Base-by-base conservation (phyloP, 2,888 invertebrate species). In the Sthenelais limicola region DNA sequence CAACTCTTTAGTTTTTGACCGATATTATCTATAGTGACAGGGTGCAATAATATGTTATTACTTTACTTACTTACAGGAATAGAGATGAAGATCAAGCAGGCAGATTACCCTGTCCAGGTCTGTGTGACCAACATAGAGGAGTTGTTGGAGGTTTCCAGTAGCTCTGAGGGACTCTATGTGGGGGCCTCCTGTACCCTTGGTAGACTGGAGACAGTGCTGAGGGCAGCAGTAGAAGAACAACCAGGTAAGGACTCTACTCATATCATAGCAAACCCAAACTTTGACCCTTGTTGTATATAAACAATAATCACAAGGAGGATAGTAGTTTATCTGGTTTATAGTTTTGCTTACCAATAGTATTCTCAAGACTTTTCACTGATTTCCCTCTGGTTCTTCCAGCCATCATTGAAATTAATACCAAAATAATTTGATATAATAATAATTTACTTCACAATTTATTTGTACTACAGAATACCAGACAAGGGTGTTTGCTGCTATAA, bases 71-170 rank as follows among this genome's bases (percentile, higher is more conserved):
- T 77, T 81, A 49, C 81, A 90, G 92, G 92, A 0, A 92, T 98
- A n/a, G 97, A 98, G 89, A 91, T 93, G 9, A 97, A 96, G 88
- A 94, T 96, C 83, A 95, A 95, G 85, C 92, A 93, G 78, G 91
- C 91, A 82, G 83, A 91, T 0, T 96, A 96, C 87, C 94, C 95
- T 0, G 90, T 94, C 7, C 89, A 96, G 70, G 91, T 97, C 66
- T 92, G 92, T 81, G 93, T 96, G 0, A 90, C 89, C 18, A 89
- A 83, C 74, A 80, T 97, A 33, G 82, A 88, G 1, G 94, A 95
- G 88, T 88, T 97, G 87, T 90, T 89, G 66, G 87, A 88, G 73
- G 90, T 93, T 72, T 84, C 87, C 12, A 87, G 91, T 33, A 79
- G 77, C 5, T 86, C 90, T 0, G 82, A 89, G 49, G 92, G 92